Evolutionary conservation across 1,140 invertebrate species (phyloP).

Genomic region (Rhagoletis zephyria): DNA sequence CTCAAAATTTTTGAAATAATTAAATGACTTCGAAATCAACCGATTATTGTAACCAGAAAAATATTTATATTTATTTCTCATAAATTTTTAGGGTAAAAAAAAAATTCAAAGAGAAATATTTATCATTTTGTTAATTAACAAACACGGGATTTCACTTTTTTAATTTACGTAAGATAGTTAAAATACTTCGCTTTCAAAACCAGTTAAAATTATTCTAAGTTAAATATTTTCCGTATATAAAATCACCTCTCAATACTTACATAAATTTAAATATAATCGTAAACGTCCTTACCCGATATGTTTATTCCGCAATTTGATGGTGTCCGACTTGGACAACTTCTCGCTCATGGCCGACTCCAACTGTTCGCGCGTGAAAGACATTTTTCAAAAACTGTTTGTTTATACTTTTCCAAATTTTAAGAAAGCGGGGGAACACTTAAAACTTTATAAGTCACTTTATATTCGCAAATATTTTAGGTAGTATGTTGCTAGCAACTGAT

Average conservation of each 20-base stretch:
- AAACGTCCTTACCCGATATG: constrained; percentile 82
- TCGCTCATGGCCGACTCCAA: constrained; percentile 74
- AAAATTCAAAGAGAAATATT: too few species aligned
- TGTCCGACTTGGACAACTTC: constrained; percentile 84
- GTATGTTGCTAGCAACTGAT: not conserved
- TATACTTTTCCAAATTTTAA: not conserved
- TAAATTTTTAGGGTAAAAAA: too few species aligned
- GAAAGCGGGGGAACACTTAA: not conserved
- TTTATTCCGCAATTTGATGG: constrained; percentile 83
- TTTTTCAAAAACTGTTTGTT: constrained; percentile 55
- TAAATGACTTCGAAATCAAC: too few species aligned
- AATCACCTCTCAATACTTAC: not conserved
- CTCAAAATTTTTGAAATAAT: too few species aligned
- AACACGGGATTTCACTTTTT: too few species aligned
- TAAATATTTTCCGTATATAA: not conserved
- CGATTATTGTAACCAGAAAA: too few species aligned
- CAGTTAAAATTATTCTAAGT: too few species aligned
- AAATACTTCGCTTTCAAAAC: too few species aligned
- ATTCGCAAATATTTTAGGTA: not conserved
- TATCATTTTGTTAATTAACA: too few species aligned
- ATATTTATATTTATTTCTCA: too few species aligned
- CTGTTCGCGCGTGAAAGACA: constrained; percentile 71
- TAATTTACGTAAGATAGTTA: too few species aligned
- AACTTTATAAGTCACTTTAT: constrained; percentile 3
- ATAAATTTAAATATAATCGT: not conserved